Base-by-base conservation (phyloP, 2,797 vertebrate species). In the Cyclura pinguis region DNA sequence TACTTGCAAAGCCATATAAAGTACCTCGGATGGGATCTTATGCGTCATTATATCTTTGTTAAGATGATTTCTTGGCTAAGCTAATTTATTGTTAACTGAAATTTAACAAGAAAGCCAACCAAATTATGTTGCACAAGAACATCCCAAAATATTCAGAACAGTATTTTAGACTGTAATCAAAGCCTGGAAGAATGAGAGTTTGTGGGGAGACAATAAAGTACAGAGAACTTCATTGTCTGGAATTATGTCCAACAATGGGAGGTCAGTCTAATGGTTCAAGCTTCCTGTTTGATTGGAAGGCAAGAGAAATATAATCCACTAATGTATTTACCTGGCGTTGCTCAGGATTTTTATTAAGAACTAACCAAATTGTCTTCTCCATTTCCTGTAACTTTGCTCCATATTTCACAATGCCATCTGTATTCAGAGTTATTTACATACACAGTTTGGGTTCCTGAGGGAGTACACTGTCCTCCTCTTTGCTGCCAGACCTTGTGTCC, bases 91-190 rank as follows among this genome's bases (percentile, higher is more conserved):
- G 64, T 42, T 42, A 42, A 42, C 42, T 42, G 42, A 42, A 24
- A 55, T 4, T 4, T 93, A 94, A 93, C 87, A 88, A 93, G 87
- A 83, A 88, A 92, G 92, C 52, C 90, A 91, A 94, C 35, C 47
- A 94, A 84, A 16, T 86, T 35, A 80, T 4, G 27, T 50, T 90
- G 47, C 74, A 74, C 16, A 88, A 12, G 59, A 78, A 27, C 18
- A 90, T 84, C 90, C 88, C 90, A 1, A 80, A 77, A 92, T 94
- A 78, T 47, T 88, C 82, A 89, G 10, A 57, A 62, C 16, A 88
- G 73, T 50, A 84, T 42, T 77, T 91, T 52, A 50, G 89, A 91
- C 0, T 0, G 18, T 86, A 89, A 93, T 6, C 80, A 91, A 89
- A 89, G 64, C 24, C 52, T 93, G 42, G 20, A 47, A 22, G 50